Evolutionary conservation across 2,113 vertebrate genomes (phyloP).

Genomic region (Ceuthmochares aereus): DNA sequence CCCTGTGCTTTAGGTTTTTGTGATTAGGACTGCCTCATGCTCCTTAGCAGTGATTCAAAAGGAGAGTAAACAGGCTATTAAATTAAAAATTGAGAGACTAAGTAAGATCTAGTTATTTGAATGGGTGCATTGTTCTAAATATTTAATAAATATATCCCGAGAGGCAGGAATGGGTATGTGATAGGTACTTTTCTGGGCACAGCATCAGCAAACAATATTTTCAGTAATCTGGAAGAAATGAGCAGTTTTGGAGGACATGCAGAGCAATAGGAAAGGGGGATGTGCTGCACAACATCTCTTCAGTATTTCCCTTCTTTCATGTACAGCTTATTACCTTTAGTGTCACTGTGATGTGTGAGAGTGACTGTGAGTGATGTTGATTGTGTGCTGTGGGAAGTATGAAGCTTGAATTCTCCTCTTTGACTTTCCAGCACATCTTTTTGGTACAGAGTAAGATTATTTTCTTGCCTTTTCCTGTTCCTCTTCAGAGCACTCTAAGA

Average conservation of each 20-base stretch:
- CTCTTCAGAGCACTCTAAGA: slow-evolving; percentile 53
- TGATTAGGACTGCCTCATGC: neutral
- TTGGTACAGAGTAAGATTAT: slow-evolving; percentile 45
- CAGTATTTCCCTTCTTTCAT: neutral
- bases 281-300: neutral
- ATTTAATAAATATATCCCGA: neutral
- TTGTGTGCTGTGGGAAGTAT: slow-evolving; percentile 8
- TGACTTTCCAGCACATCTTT: slow-evolving; percentile 45
- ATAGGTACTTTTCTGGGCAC: neutral
- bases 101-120: neutral
- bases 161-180: neutral
- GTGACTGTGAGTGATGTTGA: slow-evolving; percentile 42
- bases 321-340: slow-evolving; percentile 12
- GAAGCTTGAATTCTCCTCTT: slow-evolving; percentile 31
- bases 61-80: neutral
- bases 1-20: neutral
- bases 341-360: slow-evolving; percentile 28
- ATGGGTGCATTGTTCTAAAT: neutral
- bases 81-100: neutral
- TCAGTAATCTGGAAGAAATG: neutral
- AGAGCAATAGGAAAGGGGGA: neutral
- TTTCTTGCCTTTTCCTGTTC: slow-evolving; percentile 49
- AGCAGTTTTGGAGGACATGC: neutral
- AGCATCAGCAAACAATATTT: neutral
- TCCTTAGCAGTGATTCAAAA: neutral